A percentile compares a stretch with the other conserved stretches of the same genome.
Conservation (phyloP, 2,113 vertebrate species). For the Pseudorasbora parva region DNA sequence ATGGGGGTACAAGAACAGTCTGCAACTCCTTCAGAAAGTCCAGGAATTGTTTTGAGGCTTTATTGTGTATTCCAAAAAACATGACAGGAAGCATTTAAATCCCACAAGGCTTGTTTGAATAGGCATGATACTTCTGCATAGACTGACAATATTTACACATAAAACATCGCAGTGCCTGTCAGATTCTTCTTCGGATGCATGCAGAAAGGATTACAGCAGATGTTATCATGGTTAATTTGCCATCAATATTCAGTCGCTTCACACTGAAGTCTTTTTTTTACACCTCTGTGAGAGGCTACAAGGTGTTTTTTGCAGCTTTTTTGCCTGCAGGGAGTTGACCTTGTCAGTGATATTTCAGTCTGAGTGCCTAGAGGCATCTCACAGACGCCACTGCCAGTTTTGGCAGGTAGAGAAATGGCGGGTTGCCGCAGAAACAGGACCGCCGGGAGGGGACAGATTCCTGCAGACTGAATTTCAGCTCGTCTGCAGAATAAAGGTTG, state of each 20-base stretch:
- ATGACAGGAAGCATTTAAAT: not conserved
- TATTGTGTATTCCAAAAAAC: not conserved
- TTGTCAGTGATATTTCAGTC: constrained; percentile 73
- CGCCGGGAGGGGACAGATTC: constrained; percentile 64
- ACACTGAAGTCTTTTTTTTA: constrained; percentile 46
- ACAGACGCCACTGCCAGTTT: constrained; percentile 64
- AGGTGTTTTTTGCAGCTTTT: constrained; percentile 63
- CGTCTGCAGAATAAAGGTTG: constrained; percentile 7
- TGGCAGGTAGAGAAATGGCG: constrained; percentile 64
- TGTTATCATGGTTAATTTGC: constrained; percentile 11
- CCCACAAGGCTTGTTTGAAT: not conserved
- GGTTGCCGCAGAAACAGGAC: constrained; percentile 76
- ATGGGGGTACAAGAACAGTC: not conserved
- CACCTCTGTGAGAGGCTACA: constrained; percentile 60
- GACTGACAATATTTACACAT: not conserved
- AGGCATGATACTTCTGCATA: not conserved
- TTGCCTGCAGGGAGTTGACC: constrained; percentile 72
- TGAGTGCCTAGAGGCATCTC: constrained; percentile 58
- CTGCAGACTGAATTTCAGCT: constrained; percentile 31
- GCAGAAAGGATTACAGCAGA: constrained; percentile 11
- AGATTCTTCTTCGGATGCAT: not conserved
- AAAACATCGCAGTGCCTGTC: not conserved
- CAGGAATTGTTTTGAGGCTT: not conserved
- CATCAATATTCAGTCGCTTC: constrained; percentile 49
- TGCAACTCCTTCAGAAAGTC: not conserved